Conservation (phyloP, 1,140 invertebrate species). For the Tyrophagus putrescentiae region DNA sequence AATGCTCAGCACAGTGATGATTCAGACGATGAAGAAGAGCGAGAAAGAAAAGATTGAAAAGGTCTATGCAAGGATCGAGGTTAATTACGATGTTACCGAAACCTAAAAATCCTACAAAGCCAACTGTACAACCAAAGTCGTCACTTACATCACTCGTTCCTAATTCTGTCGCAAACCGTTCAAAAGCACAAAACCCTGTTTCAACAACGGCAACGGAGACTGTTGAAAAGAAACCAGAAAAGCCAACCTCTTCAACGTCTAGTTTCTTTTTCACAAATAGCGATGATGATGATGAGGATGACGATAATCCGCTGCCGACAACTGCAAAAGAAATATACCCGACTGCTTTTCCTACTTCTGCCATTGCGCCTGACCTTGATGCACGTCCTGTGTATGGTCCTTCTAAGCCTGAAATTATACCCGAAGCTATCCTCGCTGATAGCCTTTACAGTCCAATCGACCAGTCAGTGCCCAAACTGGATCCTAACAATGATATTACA, state of each 20-base stretch:
- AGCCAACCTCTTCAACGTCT: not conserved
- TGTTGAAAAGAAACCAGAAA: not conserved
- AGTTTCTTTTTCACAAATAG: conserved; percentile 10
- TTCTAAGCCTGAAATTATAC: not conserved
- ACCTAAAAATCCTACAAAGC: conserved; percentile 5
- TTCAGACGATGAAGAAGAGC: conserved; percentile 13
- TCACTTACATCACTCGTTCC: conserved; percentile 1
- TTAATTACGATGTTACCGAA: conserved; percentile 11
- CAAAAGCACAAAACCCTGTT: not conserved
- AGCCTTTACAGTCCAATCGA: conserved; percentile 13
- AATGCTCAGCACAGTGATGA: not conserved
- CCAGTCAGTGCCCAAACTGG: not conserved
- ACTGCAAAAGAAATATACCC: not conserved
- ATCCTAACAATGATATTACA: conserved; percentile 12
- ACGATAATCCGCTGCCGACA: not conserved
- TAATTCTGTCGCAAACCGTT: conserved; percentile 1
- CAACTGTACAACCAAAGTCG: not conserved
- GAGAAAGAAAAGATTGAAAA: not conserved
- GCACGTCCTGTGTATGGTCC: conserved; percentile 12
- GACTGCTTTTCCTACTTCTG: not conserved
- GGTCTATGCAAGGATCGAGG: conserved; percentile 7
- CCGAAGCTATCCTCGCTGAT: not conserved
- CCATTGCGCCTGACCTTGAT: not conserved
- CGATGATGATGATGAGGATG: not conserved
- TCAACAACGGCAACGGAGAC: not conserved